phyloP scores from a whole-genome alignment of 2,888 invertebrate genomes.

The Drepanosiphum platanoidis region DNA sequence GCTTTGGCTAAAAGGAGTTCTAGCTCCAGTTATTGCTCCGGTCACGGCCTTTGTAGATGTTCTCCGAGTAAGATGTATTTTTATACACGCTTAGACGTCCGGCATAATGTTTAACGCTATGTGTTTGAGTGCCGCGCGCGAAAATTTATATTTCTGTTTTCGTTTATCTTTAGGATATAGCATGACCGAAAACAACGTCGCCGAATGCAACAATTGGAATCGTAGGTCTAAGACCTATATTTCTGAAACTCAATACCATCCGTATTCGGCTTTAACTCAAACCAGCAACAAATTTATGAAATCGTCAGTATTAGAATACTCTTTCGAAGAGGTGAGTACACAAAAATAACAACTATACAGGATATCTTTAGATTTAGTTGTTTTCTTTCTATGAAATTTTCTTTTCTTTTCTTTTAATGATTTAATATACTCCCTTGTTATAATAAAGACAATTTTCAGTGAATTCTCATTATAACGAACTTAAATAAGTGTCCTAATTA shows the following conservation, averaged over 20 bases:
- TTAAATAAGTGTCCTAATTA: too few relatives aligned
- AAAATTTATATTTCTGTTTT: neutral
- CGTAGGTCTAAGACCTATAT: slow-evolving; percentile 49
- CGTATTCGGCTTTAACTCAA: slow-evolving; percentile 27
- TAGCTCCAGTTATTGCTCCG: slow-evolving; percentile 61
- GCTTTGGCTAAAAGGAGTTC: slow-evolving; percentile 63
- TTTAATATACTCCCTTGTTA: too few relatives aligned
- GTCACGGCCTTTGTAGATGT: slow-evolving; percentile 56
- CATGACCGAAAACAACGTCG: slow-evolving; percentile 61
- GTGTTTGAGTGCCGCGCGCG: neutral
- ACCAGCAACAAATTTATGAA: slow-evolving; percentile 46
- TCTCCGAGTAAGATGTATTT: slow-evolving; percentile 49
- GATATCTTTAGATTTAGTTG: too few relatives aligned
- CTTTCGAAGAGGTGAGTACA: slow-evolving; percentile 64
- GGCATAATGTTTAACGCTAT: too few relatives aligned
- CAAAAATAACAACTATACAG: neutral
- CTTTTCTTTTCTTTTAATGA: too few relatives aligned
- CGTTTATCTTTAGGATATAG: slow-evolving; percentile 65
- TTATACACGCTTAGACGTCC: too few relatives aligned
- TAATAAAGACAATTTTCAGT: too few relatives aligned
- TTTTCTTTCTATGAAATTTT: too few relatives aligned
- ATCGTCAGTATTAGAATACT: slow-evolving; percentile 67
- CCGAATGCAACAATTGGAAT: slow-evolving; percentile 54
- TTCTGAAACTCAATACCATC: slow-evolving; percentile 50
- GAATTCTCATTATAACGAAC: too few relatives aligned